Evolutionary conservation across 2,888 invertebrate genomes (phyloP).

Genomic region (Cactoblastis cactorum): DNA sequence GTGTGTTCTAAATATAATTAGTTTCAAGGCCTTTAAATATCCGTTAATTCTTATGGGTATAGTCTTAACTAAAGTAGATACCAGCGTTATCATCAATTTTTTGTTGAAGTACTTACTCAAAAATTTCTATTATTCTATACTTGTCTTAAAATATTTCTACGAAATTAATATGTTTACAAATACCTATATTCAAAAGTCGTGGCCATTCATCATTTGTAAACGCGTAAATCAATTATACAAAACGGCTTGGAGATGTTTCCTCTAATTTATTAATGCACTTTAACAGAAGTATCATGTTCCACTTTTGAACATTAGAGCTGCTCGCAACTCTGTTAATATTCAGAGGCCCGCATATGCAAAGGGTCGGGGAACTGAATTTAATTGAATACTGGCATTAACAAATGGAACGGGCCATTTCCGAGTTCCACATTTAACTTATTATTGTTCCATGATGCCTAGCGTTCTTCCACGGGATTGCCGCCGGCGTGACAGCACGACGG

Average conservation of each 20-base stretch:
- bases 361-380: conserved; percentile 71
- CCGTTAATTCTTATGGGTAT: no score
- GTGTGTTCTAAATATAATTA: no score
- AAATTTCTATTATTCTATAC: no score
- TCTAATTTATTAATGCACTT: conserved; percentile 17
- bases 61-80: no score
- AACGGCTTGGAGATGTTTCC: conserved; percentile 6
- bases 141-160: no score
- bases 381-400: conserved; percentile 78
- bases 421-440: conserved; percentile 74
- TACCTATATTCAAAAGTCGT: no score
- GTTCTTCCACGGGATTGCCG: conserved; percentile 53
- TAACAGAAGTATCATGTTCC: conserved; percentile 23
- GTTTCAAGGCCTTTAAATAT: no score
- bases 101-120: no score
- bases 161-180: background rate
- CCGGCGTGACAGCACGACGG: conserved; percentile 61
- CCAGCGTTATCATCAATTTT: no score
- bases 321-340: conserved; percentile 60
- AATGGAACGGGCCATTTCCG: conserved; percentile 71
- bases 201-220: background rate
- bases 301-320: conserved; percentile 45
- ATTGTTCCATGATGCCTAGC: conserved; percentile 65
- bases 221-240: conserved; percentile 6
- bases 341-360: conserved; percentile 60